phyloP scores from a whole-genome alignment of 1,140 invertebrate genomes.

The Tetranychus cinnabarinus region DNA sequence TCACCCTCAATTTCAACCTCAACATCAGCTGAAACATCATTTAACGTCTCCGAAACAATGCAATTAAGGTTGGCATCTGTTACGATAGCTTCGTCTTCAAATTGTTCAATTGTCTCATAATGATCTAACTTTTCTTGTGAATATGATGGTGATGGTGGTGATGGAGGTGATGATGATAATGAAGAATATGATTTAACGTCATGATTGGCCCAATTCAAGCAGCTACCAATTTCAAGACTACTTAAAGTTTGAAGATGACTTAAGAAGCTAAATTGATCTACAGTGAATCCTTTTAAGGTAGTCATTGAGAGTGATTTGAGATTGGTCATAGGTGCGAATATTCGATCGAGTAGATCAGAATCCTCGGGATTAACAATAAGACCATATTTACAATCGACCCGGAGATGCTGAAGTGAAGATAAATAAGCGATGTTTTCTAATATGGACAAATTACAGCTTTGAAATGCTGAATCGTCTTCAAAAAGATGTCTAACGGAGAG shows the following conservation, averaged over 20 bases:
- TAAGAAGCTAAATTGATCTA: slow-evolving; percentile 1
- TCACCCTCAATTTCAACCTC: not conserved
- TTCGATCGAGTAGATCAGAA: not conserved
- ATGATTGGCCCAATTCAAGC: slow-evolving; percentile 1
- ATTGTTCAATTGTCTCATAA: too few species aligned
- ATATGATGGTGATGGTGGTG: too few species aligned
- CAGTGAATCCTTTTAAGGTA: not conserved
- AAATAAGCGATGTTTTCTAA: not conserved
- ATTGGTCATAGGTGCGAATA: not conserved
- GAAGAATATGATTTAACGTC: not conserved
- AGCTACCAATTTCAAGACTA: slow-evolving; percentile 4
- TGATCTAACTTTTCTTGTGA: too few species aligned
- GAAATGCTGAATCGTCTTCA: not conserved
- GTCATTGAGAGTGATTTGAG: not conserved
- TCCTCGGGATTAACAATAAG: not conserved
- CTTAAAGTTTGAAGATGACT: not conserved
- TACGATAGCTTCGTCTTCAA: too few species aligned
- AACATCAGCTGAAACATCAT: not conserved
- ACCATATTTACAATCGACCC: not conserved
- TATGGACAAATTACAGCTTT: not conserved
- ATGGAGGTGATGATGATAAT: not conserved
- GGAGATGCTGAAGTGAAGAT: not conserved
- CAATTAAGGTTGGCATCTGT: too few species aligned
- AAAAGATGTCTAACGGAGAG: not conserved
- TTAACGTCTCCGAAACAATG: not conserved